phyloP scores from a whole-genome alignment of 2,888 invertebrate genomes.

The Ganaspis brasiliensis region DNA sequence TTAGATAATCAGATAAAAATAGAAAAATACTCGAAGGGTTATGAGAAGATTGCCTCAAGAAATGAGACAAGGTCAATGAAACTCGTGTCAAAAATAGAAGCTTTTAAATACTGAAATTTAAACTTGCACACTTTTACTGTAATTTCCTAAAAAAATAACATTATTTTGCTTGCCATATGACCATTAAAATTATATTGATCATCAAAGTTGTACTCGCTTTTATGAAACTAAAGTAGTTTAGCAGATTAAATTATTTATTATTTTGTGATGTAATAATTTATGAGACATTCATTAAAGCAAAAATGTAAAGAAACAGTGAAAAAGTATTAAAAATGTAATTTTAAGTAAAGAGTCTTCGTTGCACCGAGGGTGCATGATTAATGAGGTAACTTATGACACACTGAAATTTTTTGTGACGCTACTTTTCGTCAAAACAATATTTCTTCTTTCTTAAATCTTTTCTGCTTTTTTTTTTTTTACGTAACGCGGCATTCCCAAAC shows the following conservation, averaged over 20 bases:
- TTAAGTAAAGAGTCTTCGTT: slow-evolving; percentile 11
- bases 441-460: not conserved
- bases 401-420: slow-evolving; percentile 7
- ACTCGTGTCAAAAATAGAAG: not conserved
- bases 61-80: not conserved
- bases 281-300: not conserved
- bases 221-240: too few species aligned
- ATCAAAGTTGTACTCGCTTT: too few species aligned
- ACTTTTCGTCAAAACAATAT: not conserved
- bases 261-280: not conserved
- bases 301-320: not conserved
- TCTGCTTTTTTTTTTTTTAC: not conserved
- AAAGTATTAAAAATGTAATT: not conserved
- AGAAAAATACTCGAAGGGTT: slow-evolving; percentile 4
- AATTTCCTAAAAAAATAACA: too few species aligned
- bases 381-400: slow-evolving; percentile 1
- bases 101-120: not conserved
- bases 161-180: too few species aligned
- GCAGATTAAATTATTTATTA: too few species aligned
- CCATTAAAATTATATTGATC: too few species aligned
- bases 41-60: not conserved
- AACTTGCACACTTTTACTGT: too few species aligned
- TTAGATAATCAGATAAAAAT: not conserved
- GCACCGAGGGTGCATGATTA: slow-evolving; percentile 30
- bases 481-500: not conserved